Base-by-base conservation (phyloP, 2,888 invertebrate species). In the Agriopis aurantiaria region DNA sequence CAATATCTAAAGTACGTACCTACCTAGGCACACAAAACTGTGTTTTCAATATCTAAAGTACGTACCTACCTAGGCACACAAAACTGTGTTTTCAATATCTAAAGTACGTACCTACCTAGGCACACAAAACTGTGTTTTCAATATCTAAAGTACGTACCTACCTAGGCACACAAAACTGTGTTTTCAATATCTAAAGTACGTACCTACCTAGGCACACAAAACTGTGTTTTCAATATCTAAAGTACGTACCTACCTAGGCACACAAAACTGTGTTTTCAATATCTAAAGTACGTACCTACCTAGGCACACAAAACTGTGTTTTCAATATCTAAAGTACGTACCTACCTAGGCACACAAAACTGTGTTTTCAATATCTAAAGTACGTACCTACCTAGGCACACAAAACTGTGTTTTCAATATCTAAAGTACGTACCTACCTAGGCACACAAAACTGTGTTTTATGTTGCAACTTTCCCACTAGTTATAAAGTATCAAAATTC, bases 401-500 rank as follows among this genome's bases (percentile, higher is more conserved):
- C n/a, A n/a, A n/a, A n/a, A n/a, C n/a, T n/a, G n/a, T n/a, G n/a
- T n/a, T n/a, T n/a, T n/a, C n/a, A n/a, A n/a, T n/a, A n/a, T n/a
- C n/a, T n/a, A n/a, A n/a, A n/a, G n/a, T n/a, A n/a, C n/a, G 9
- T 8, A 17, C 11, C 6, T 23, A 14, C 14, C 3, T 8, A 17
- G 8, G 33, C 10, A 51, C 51, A 14, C 10, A 8, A 17, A 51
- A 17, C 17, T 8, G 3, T 23, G 9, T 8, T 57, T 14, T 9
- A 43, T 57, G 43, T 43, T 43, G 43, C 14, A 76, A 78, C 82
- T 78, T 76, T 79, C 75, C 74, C 74, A 73, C 69, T 71, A 65
- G 62, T 69, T 65, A 72, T 73, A 66, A 51, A 51, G 8, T 33
- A 40, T 40, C 66, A 58, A 43, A 57, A 64, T 68, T 67, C 62